Percentiles rank a stretch among this genome's conserved stretches.
Conservation (phyloP, 2,113 vertebrate genomes). For the Pungitius pungitius region DNA sequence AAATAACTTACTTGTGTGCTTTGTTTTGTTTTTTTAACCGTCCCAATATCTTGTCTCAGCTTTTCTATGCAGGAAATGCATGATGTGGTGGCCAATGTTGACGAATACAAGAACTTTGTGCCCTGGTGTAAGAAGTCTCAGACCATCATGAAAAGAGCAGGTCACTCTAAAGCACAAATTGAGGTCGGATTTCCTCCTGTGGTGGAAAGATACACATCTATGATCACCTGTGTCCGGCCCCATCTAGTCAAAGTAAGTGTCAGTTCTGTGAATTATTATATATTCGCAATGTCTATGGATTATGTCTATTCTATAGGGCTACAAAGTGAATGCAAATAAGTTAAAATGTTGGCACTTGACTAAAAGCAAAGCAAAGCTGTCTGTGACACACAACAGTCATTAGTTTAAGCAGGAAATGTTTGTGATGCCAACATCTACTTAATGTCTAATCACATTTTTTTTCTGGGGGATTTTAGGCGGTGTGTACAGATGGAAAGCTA, state of each 20-base stretch:
- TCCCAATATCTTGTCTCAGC: slow-evolving; percentile 62
- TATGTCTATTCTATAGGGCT: not conserved
- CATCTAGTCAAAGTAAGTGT: slow-evolving; percentile 92
- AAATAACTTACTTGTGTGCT: not conserved
- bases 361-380: not conserved
- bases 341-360: not conserved
- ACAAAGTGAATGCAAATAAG: not conserved
- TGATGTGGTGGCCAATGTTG: slow-evolving; percentile 91
- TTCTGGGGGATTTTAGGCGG: slow-evolving; percentile 78
- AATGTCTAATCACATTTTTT: not conserved
- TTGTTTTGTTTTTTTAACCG: not conserved
- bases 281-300: not conserved
- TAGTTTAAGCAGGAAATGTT: not conserved
- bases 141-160: slow-evolving; percentile 86
- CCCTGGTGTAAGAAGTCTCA: slow-evolving; percentile 95
- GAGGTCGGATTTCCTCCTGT: slow-evolving; percentile 94
- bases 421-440: not conserved
- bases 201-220: slow-evolving; percentile 92
- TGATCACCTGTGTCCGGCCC: slow-evolving; percentile 90
- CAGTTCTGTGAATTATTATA: not conserved
- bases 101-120: slow-evolving; percentile 94
- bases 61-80: slow-evolving; percentile 98
- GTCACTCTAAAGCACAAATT: slow-evolving; percentile 89
- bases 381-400: not conserved
- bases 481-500: slow-evolving; percentile 92